Evolutionary conservation across 92 coral and sea anemone genomes (phyloP).

Genomic region (Zoanthus sociatus): DNA sequence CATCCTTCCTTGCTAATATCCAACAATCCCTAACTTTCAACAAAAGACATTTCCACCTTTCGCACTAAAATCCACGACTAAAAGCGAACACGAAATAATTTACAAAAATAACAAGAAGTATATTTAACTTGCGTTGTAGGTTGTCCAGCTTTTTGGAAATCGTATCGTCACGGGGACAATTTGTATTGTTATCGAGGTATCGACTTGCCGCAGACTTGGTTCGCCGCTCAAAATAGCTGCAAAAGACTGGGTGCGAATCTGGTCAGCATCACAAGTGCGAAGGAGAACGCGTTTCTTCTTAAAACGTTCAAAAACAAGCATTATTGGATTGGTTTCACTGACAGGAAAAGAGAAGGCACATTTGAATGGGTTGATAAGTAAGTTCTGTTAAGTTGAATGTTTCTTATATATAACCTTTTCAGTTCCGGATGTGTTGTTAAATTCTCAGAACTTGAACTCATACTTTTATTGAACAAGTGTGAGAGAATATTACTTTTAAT

Average conservation of each 20-base stretch:
- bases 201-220: not conserved
- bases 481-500: no score
- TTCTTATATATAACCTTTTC: no score
- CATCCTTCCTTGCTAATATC: no score
- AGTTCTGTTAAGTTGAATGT: not conserved
- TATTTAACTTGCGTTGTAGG: not conserved
- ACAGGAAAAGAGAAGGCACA: slow-evolving; percentile 23
- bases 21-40: no score
- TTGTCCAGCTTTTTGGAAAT: slow-evolving; percentile 17
- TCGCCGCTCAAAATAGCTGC: not conserved
- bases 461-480: no score
- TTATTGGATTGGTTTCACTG: slow-evolving; percentile 29
- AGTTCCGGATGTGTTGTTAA: no score
- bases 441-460: no score
- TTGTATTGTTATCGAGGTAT: not conserved
- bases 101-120: no score
- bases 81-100: no score
- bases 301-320: not conserved
- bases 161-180: not conserved
- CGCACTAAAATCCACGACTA: no score
- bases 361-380: slow-evolving; percentile 33
- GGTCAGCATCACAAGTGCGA: slow-evolving; percentile 19
- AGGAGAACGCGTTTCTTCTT: slow-evolving; percentile 5
- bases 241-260: slow-evolving; percentile 28
- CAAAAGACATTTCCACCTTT: no score